These are phyloP conservation scores for Nemotelus nigrinus DNA, from an alignment of 2,888 invertebrate genomes.

Conservation along the genomic window DNA sequence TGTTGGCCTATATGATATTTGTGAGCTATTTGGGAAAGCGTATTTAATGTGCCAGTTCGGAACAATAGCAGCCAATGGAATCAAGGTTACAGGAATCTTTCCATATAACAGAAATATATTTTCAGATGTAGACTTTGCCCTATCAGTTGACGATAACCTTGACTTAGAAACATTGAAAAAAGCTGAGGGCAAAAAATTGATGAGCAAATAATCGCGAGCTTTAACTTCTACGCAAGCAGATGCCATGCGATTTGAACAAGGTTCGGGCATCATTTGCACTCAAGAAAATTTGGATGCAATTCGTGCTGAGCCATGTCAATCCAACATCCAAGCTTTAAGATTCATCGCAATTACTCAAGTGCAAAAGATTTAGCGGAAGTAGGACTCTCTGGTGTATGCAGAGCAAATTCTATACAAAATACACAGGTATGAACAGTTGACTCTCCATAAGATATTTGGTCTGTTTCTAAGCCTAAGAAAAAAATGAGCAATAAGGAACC, in stretches of 20 bases:
- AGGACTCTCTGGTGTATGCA: background rate
- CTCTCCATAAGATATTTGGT: background rate
- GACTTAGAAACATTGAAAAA: background rate
- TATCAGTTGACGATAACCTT: background rate
- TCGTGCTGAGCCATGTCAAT: background rate
- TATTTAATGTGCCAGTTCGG: background rate
- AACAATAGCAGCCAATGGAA: background rate
- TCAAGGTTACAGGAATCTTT: background rate
- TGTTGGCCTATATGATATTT: background rate
- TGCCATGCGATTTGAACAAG: too few species aligned
- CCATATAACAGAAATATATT: too few species aligned
- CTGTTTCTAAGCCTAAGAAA: background rate
- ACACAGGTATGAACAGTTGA: background rate
- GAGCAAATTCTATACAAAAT: background rate
- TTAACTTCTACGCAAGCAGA: too few species aligned
- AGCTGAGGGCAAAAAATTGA: background rate
- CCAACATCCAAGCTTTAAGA: background rate
- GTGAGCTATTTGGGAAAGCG: background rate
- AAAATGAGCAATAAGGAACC: background rate
- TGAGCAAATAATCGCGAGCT: too few species aligned
- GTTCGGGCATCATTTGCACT: too few species aligned
- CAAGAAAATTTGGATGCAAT: too few species aligned
- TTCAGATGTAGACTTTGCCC: background rate
- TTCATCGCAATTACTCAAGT: background rate
- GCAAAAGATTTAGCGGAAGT: constrained; percentile 1